These are phyloP conservation scores for Harpalus rufipes DNA, from an alignment of 2,888 invertebrate species.

Conservation along the genomic window DNA sequence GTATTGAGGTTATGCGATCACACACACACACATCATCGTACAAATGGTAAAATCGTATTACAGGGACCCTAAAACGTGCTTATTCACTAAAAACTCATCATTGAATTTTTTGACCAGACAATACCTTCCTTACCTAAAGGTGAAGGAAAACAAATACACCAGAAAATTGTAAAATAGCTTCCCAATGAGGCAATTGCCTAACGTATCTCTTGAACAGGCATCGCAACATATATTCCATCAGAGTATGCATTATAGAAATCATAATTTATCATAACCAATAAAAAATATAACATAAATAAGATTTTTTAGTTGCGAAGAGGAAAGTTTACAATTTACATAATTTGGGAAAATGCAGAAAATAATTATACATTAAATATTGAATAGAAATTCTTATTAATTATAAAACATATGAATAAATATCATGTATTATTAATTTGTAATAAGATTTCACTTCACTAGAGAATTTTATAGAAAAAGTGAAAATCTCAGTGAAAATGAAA, in stretches of 20 bases:
- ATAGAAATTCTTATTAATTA: slow-evolving; percentile 54
- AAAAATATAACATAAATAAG: background rate
- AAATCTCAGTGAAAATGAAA: slow-evolving; percentile 57
- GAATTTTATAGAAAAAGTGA: slow-evolving; percentile 62
- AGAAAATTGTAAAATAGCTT: no score
- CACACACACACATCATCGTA: no score
- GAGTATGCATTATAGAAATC: slow-evolving; percentile 11
- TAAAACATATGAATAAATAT: slow-evolving; percentile 40
- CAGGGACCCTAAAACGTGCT: no score
- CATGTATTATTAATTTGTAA: slow-evolving; percentile 50
- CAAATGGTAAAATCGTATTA: no score
- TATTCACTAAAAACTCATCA: no score
- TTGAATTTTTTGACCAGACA: no score
- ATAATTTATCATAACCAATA: background rate
- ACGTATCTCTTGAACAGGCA: no score
- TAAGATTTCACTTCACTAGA: slow-evolving; percentile 53
- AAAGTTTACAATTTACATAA: slow-evolving; percentile 28
- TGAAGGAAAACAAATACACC: no score
- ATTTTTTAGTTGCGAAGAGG: slow-evolving; percentile 10
- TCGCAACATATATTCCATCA: no score
- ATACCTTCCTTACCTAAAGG: no score
- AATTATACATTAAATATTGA: slow-evolving; percentile 30
- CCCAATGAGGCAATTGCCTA: no score
- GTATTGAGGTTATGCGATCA: no score
- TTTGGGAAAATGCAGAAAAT: slow-evolving; percentile 41